Percentiles rank a stretch among this genome's conserved stretches.
These are phyloP conservation scores for Scolopax mira DNA, from an alignment of 2,113 vertebrate species.

Conservation along the genomic window DNA sequence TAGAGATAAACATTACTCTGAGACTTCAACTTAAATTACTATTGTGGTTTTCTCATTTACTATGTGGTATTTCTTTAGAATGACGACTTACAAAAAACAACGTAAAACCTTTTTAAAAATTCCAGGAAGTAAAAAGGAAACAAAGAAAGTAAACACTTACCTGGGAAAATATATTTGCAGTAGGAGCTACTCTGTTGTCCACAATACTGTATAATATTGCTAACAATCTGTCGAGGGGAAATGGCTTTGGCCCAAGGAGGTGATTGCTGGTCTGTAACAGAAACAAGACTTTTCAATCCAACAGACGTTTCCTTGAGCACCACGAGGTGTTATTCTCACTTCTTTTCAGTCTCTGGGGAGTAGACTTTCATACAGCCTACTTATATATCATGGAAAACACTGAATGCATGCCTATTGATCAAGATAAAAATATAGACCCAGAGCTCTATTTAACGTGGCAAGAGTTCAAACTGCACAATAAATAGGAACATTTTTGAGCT, in stretches of 20 bases:
- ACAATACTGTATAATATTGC: constrained; percentile 97
- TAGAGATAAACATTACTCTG: background rate
- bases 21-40: background rate
- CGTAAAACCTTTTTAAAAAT: background rate
- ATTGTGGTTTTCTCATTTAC: background rate
- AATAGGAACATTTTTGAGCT: background rate
- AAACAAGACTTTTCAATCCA: background rate
- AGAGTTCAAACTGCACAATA: background rate
- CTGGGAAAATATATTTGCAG: constrained; percentile 94
- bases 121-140: background rate
- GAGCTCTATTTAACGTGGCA: background rate
- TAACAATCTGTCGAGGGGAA: constrained; percentile 92
- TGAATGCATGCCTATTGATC: background rate
- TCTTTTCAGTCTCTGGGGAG: background rate
- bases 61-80: background rate
- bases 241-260: constrained; percentile 95
- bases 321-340: background rate
- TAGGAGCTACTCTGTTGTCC: constrained; percentile 91
- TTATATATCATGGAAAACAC: background rate
- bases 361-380: background rate
- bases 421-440: background rate
- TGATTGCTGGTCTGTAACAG: constrained; percentile 92
- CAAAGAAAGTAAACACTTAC: constrained; percentile 61
- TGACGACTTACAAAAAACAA: background rate
- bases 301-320: background rate